phyloP scores from a whole-genome alignment of 2,797 vertebrate genomes.

The Harpagifer antarcticus region DNA sequence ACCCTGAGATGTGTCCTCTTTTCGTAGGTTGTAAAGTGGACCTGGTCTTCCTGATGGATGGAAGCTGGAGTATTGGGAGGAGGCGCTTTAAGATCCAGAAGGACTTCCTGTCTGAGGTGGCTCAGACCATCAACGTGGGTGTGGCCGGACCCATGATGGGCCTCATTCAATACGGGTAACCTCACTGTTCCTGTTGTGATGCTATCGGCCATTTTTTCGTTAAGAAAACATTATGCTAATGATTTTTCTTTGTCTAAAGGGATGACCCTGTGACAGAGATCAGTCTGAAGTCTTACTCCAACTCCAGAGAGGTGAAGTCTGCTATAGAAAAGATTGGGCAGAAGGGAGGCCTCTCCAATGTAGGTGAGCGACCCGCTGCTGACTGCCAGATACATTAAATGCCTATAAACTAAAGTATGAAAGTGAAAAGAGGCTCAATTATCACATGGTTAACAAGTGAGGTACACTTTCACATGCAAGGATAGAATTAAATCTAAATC shows the following conservation, averaged over 20 bases:
- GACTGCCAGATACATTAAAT: constrained; percentile 40
- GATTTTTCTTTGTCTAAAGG: constrained; percentile 72
- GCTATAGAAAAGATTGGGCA: constrained; percentile 93
- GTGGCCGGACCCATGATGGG: constrained; percentile 94
- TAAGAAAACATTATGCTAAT: background rate
- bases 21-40: constrained; percentile 94
- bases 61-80: constrained; percentile 96
- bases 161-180: constrained; percentile 95
- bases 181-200: background rate
- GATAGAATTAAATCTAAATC: constrained; percentile 85
- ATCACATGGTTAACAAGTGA: constrained; percentile 66
- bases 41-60: constrained; percentile 94
- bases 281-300: constrained; percentile 89
- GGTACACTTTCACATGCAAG: constrained; percentile 76
- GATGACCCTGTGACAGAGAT: constrained; percentile 93
- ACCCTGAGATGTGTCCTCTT: background rate
- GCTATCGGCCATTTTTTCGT: background rate
- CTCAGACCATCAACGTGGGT: constrained; percentile 90
- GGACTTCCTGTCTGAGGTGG: constrained; percentile 91
- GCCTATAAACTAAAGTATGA: constrained; percentile 64
- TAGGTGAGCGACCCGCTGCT: constrained; percentile 87
- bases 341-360: constrained; percentile 95
- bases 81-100: constrained; percentile 97
- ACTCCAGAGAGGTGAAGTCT: constrained; percentile 88
- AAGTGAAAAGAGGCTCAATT: constrained; percentile 72